Conservation (phyloP, 2,797 vertebrate species). For the Limosa lapponica region DNA sequence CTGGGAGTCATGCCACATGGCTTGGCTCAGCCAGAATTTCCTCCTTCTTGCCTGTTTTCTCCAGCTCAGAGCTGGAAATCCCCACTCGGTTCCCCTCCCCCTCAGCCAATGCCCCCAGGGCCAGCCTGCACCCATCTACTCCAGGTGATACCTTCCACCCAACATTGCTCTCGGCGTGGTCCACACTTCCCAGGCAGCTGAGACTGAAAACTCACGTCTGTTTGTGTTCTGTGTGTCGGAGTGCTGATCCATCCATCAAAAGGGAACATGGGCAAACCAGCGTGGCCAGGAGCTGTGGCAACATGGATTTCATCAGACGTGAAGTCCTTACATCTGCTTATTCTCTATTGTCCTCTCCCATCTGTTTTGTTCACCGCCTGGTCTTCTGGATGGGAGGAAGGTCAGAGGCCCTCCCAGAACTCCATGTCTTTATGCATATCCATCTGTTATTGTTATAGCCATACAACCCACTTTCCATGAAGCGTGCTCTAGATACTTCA, state of each 20-base stretch:
- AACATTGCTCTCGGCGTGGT: rapidly evolving
- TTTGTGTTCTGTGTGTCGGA: neutral
- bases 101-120: neutral
- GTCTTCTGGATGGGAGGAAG: neutral
- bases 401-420: neutral
- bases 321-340: neutral
- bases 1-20: conserved; percentile 49
- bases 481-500: neutral
- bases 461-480: neutral
- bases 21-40: conserved; percentile 56
- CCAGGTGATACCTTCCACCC: neutral
- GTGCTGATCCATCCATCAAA: neutral
- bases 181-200: rapidly evolving
- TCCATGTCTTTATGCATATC: neutral
- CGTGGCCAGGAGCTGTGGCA: neutral
- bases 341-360: neutral
- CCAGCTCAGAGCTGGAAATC: conserved; percentile 37
- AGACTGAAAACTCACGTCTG: neutral
- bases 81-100: conserved; percentile 40
- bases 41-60: conserved; percentile 45
- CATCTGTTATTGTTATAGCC: neutral
- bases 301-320: neutral
- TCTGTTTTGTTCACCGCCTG: neutral
- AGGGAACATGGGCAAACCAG: neutral
- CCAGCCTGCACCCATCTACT: neutral